Percentiles rank a stretch among this genome's conserved stretches.
phyloP scores from a whole-genome alignment of 2,888 invertebrate species.

The Orthosia gothica region DNA sequence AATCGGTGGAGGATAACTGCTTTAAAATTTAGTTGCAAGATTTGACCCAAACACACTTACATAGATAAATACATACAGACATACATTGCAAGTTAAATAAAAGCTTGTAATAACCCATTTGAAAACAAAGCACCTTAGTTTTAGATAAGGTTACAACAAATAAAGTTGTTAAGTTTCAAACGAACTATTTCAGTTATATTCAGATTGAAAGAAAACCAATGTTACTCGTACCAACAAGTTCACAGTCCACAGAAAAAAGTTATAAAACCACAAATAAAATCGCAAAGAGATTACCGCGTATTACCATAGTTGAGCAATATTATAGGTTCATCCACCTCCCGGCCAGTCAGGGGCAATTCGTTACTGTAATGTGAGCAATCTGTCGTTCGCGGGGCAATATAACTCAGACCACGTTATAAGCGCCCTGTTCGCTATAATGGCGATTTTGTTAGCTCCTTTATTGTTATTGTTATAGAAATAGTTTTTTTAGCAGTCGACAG shows the following conservation, averaged over 20 bases:
- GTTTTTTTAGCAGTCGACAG: slow-evolving; percentile 53
- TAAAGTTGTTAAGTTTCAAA: neutral
- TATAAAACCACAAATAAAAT: slow-evolving; percentile 1
- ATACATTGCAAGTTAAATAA: too few relatives aligned
- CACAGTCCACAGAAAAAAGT: neutral
- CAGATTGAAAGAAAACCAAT: neutral
- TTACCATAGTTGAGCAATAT: slow-evolving; percentile 51
- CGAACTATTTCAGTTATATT: neutral
- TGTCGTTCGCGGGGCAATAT: slow-evolving; percentile 81
- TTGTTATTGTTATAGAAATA: slow-evolving; percentile 69
- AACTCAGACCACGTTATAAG: slow-evolving; percentile 75
- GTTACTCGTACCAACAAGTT: neutral
- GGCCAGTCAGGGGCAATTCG: slow-evolving; percentile 85
- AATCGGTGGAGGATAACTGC: too few relatives aligned
- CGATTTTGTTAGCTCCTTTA: slow-evolving; percentile 78
- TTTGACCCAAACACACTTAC: too few relatives aligned
- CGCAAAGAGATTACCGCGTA: slow-evolving; percentile 48
- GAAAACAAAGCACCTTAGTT: neutral
- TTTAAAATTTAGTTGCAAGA: too few relatives aligned
- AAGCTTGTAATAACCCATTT: too few relatives aligned
- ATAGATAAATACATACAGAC: too few relatives aligned
- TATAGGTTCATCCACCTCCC: slow-evolving; percentile 82
- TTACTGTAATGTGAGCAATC: slow-evolving; percentile 89
- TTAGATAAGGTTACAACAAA: neutral
- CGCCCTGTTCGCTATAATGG: slow-evolving; percentile 72